These are phyloP conservation scores for Alca torda DNA, from an alignment of 2,797 vertebrate species.

Conservation along the genomic window DNA sequence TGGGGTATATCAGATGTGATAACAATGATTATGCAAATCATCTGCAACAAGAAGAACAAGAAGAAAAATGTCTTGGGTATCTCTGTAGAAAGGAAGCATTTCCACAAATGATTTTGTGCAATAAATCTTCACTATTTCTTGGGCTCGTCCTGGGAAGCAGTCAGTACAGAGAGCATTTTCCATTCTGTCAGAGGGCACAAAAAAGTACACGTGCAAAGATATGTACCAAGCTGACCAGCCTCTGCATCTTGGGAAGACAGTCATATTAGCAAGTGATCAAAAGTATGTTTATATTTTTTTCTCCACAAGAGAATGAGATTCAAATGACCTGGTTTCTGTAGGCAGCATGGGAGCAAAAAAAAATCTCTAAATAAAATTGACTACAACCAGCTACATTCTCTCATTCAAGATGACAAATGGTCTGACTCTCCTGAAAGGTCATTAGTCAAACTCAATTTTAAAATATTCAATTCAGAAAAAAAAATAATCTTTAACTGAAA, in stretches of 20 bases:
- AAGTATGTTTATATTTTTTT: background rate
- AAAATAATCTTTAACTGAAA: background rate
- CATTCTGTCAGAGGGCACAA: background rate
- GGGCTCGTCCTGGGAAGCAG: background rate
- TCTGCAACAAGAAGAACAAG: background rate
- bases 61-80: background rate
- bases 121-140: background rate
- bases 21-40: background rate
- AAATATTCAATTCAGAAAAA: background rate
- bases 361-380: constrained; percentile 54
- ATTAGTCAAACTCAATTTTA: constrained; percentile 49
- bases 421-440: constrained; percentile 34
- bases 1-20: background rate
- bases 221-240: background rate
- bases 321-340: background rate
- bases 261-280: background rate
- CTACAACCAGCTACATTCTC: background rate
- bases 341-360: background rate
- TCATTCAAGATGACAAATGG: constrained; percentile 39
- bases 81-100: background rate
- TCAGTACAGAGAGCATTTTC: background rate
- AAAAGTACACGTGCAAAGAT: background rate
- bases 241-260: background rate
- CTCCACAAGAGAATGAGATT: background rate
- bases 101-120: background rate